Conservation (phyloP, 2,797 vertebrate species). For the Sebastes minor region DNA sequence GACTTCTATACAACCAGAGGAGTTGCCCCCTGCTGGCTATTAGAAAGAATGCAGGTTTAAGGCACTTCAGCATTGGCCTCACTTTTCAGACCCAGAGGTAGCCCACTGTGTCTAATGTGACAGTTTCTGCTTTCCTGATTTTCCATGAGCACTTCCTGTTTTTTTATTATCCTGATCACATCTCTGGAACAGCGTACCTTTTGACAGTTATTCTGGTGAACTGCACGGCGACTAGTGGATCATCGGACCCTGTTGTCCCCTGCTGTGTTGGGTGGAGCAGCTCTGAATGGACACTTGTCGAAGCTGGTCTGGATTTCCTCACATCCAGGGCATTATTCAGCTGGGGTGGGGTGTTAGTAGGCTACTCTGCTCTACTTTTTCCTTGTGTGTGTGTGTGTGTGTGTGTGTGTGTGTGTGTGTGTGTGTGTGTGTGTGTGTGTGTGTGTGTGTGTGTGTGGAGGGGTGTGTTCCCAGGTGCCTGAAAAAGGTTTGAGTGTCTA, state of each 20-base stretch:
- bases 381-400: not conserved
- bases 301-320: conserved; percentile 14
- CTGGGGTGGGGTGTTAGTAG: not conserved
- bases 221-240: not conserved
- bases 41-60: too few species aligned
- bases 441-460: not conserved
- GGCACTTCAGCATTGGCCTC: too few species aligned
- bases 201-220: not conserved
- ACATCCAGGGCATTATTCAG: not conserved
- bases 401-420: not conserved
- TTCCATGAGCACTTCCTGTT: not conserved
- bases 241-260: not conserved
- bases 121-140: not conserved
- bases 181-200: not conserved
- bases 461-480: conserved; percentile 25
- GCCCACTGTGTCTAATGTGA: not conserved
- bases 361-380: not conserved
- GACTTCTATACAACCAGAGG: too few species aligned
- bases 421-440: not conserved
- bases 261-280: not conserved
- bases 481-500: conserved; percentile 27
- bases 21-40: rapidly evolving
- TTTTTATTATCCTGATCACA: not conserved
- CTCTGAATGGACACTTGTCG: conserved; percentile 10
- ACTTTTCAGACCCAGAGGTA: too few species aligned